These are phyloP conservation scores for Eupithecia dodoneata DNA, from an alignment of 2,888 invertebrate species.

Conservation along the genomic window DNA sequence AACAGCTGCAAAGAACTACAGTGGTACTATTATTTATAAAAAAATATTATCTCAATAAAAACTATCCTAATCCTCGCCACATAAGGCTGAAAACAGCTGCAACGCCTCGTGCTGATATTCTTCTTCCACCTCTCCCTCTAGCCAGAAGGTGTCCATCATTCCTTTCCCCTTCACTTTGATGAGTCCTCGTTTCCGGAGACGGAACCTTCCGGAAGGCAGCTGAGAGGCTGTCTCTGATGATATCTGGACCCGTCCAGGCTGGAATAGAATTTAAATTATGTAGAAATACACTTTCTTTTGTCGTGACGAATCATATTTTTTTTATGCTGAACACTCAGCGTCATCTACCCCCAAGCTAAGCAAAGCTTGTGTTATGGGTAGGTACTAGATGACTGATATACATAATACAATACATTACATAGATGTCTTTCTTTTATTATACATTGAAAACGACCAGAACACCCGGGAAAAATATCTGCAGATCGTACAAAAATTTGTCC, in stretches of 20 bases:
- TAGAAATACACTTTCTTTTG: background rate
- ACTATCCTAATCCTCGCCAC: constrained; percentile 60
- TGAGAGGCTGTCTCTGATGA: constrained; percentile 88
- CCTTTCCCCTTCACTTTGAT: constrained; percentile 95
- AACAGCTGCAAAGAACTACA: too few relatives aligned
- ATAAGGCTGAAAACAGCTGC: constrained; percentile 69
- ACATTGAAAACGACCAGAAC: too few relatives aligned
- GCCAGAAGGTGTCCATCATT: constrained; percentile 93
- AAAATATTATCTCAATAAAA: background rate
- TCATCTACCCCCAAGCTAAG: too few relatives aligned
- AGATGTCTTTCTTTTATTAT: too few relatives aligned
- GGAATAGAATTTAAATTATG: constrained; percentile 38
- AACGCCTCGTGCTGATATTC: constrained; percentile 74
- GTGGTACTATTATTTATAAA: background rate
- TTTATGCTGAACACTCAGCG: too few relatives aligned
- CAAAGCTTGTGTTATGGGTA: too few relatives aligned
- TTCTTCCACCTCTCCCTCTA: constrained; percentile 85
- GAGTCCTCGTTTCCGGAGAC: constrained; percentile 87
- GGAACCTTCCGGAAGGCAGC: constrained; percentile 86
- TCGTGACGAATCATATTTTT: background rate
- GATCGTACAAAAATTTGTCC: too few relatives aligned
- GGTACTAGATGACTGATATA: too few relatives aligned
- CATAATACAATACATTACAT: too few relatives aligned
- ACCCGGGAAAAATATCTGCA: too few relatives aligned
- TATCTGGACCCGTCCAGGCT: constrained; percentile 86